These are phyloP conservation scores for Nineta flava DNA, from an alignment of 2,888 invertebrate species.

Conservation along the genomic window DNA sequence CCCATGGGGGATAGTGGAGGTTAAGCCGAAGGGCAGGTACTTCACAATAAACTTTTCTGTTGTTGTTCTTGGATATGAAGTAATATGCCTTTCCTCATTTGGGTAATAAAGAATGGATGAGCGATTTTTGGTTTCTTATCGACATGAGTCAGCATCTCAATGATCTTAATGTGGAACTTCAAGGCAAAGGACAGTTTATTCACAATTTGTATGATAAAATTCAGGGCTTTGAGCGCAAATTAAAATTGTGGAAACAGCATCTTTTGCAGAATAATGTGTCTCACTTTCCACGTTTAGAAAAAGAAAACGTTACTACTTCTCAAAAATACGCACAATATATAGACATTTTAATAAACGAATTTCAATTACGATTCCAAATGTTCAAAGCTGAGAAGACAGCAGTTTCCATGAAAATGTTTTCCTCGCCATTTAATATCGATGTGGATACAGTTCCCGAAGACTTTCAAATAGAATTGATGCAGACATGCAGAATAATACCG, in stretches of 20 bases:
- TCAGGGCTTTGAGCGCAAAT: constrained; percentile 9
- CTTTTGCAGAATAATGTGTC: constrained; percentile 10
- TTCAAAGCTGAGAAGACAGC: constrained; percentile 10
- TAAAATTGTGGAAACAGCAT: constrained; percentile 11
- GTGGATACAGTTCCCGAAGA: constrained; percentile 11
- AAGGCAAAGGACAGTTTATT: constrained; percentile 8
- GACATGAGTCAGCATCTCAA: constrained; percentile 1
- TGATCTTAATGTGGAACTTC: constrained; percentile 4
- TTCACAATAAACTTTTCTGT: too few species aligned
- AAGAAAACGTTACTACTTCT: constrained; percentile 9
- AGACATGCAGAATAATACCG: constrained; percentile 11
- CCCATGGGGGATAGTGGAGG: too few species aligned
- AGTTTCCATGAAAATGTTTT: constrained; percentile 11
- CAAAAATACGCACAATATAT: constrained; percentile 11
- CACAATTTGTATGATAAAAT: constrained; percentile 9
- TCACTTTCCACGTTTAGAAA: constrained; percentile 11
- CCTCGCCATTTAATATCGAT: constrained; percentile 12
- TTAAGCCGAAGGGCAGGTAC: too few species aligned
- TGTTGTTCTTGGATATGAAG: background rate
- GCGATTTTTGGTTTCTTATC: background rate
- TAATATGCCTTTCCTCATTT: background rate
- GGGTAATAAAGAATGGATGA: background rate
- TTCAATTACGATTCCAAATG: constrained; percentile 10
- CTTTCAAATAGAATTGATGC: constrained; percentile 12
- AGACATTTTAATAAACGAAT: constrained; percentile 10